Evolutionary conservation across 1,140 invertebrate species (phyloP).

Genomic region (Sarcophaga peregrina): DNA sequence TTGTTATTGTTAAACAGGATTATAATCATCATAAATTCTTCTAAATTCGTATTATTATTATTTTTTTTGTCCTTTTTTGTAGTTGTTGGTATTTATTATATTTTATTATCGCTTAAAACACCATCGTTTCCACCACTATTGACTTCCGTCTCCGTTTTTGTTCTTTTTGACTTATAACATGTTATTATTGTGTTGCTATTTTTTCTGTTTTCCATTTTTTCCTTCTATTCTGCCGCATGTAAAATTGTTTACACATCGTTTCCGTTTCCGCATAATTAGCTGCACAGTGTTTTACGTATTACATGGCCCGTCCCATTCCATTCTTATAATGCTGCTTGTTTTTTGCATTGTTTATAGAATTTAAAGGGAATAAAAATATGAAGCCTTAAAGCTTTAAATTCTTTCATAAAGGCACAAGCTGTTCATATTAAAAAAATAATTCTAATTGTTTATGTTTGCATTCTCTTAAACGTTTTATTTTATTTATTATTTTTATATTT

Average conservation of each 20-base stretch:
- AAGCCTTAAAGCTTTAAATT: too few relatives aligned
- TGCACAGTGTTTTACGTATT: background rate
- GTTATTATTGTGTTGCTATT: background rate
- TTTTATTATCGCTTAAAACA: constrained; percentile 4
- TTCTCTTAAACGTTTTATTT: too few relatives aligned
- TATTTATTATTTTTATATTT: too few relatives aligned
- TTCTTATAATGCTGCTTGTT: background rate
- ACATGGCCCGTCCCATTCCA: background rate
- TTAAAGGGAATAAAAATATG: too few relatives aligned
- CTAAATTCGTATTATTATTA: too few relatives aligned
- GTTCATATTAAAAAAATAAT: too few relatives aligned
- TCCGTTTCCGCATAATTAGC: constrained; percentile 21
- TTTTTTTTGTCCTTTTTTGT: too few relatives aligned
- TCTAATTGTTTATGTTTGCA: too few relatives aligned
- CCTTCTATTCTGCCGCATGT: background rate
- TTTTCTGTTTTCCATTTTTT: background rate
- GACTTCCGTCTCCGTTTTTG: background rate
- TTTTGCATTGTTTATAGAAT: background rate
- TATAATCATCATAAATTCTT: too few relatives aligned
- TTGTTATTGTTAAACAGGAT: too few relatives aligned
- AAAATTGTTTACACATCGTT: constrained; percentile 25
- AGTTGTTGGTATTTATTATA: background rate
- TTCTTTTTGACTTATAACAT: background rate
- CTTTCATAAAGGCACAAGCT: too few relatives aligned
- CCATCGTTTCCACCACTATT: constrained; percentile 8